Evolutionary conservation across 2,888 invertebrate genomes (phyloP).

Genomic region (Apamea epomidion): DNA sequence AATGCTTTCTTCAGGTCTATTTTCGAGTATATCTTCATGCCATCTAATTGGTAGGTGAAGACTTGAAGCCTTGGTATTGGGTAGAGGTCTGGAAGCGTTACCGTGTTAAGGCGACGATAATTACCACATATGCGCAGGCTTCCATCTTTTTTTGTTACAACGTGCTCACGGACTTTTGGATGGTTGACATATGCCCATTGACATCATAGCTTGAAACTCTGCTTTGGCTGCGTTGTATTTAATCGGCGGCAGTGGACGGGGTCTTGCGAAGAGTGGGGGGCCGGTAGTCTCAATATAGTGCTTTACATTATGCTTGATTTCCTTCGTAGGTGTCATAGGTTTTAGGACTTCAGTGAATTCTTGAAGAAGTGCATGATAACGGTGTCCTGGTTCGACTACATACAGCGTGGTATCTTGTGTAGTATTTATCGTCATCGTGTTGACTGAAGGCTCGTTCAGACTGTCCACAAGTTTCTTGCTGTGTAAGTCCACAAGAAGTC

Average conservation of each 20-base stretch:
- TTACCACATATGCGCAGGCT: constrained; percentile 4
- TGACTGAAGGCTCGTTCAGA: neutral
- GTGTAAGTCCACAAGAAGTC: constrained; percentile 6
- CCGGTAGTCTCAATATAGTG: constrained; percentile 18
- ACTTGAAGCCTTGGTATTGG: constrained; percentile 15
- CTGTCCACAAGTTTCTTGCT: neutral
- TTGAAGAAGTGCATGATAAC: neutral
- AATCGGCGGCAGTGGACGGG: neutral
- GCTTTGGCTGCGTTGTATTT: constrained; percentile 10
- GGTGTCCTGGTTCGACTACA: constrained; percentile 10
- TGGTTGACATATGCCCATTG: constrained; percentile 5
- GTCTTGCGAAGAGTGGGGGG: constrained; percentile 5
- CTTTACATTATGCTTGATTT: constrained; percentile 15
- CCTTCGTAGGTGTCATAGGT: neutral
- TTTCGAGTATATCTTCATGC: neutral
- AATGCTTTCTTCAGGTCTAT: neutral
- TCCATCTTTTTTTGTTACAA: constrained; percentile 9
- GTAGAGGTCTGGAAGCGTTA: constrained; percentile 9
- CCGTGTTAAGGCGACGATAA: constrained; percentile 11
- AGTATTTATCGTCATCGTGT: neutral
- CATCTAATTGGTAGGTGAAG: constrained; percentile 6
- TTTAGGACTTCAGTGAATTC: constrained; percentile 12
- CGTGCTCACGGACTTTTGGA: constrained; percentile 17
- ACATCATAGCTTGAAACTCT: constrained; percentile 13
- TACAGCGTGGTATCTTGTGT: neutral